Percentiles rank a stretch among this genome's conserved stretches.
These are phyloP conservation scores for Heliconius eleuchia DNA, from an alignment of 1,140 invertebrate species.

Conservation along the genomic window DNA sequence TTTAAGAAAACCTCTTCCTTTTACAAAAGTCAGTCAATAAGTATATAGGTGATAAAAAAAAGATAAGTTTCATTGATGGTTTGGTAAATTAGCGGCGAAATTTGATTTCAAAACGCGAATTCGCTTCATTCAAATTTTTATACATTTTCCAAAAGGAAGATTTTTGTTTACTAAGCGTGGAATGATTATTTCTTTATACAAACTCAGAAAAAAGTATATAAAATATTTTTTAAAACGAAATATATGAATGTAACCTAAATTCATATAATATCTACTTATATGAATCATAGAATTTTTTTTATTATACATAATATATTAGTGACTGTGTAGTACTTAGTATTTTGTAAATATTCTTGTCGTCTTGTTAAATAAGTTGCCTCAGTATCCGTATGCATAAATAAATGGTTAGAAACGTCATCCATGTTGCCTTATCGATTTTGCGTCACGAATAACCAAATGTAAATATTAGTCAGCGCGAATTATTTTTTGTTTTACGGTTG, in stretches of 20 bases:
- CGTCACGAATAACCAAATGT: conserved; percentile 20
- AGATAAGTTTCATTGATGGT: background rate
- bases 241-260: too few species aligned
- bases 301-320: background rate
- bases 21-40: background rate
- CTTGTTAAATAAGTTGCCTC: conserved; percentile 6
- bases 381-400: background rate
- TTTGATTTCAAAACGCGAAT: too few species aligned
- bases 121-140: too few species aligned
- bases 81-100: background rate
- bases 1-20: too few species aligned
- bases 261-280: too few species aligned
- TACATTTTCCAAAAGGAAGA: too few species aligned
- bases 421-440: conserved; percentile 8
- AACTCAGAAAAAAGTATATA: too few species aligned
- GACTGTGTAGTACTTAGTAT: background rate
- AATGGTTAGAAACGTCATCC: conserved; percentile 15
- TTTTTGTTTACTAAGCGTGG: too few species aligned
- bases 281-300: background rate
- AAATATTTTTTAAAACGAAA: too few species aligned
- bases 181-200: too few species aligned
- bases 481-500: background rate
- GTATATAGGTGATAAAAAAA: background rate
- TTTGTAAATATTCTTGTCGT: background rate
- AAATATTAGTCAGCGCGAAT: conserved; percentile 11